These are phyloP conservation scores for Morone chrysops DNA, from an alignment of 2,113 vertebrate genomes.

Conservation along the genomic window DNA sequence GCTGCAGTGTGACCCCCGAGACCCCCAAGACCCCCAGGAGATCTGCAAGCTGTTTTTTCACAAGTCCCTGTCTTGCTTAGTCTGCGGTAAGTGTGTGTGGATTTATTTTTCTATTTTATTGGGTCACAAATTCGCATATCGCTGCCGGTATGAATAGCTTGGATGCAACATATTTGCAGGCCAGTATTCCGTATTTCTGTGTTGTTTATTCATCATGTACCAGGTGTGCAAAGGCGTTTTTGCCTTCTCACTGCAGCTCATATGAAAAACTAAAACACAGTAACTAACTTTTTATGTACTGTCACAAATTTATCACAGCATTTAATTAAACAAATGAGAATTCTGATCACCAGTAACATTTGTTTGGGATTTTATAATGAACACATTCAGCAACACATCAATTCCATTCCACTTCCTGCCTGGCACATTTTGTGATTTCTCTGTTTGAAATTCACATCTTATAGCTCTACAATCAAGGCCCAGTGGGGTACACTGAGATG, in stretches of 20 bases:
- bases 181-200: too few species aligned
- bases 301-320: not conserved
- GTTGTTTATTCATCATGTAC: too few species aligned
- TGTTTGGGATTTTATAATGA: slow-evolving; percentile 20
- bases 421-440: not conserved
- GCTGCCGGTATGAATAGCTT: too few species aligned
- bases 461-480: slow-evolving; percentile 16
- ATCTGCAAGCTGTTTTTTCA: too few species aligned
- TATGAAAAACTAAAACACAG: not conserved
- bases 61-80: too few species aligned
- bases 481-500: slow-evolving; percentile 12
- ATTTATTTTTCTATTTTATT: too few species aligned
- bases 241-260: not conserved
- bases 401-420: not conserved
- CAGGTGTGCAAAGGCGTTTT: too few species aligned
- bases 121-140: too few species aligned
- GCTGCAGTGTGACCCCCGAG: too few species aligned
- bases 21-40: too few species aligned
- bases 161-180: too few species aligned
- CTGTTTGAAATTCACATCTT: slow-evolving; percentile 31
- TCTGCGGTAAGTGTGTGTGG: too few species aligned
- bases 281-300: not conserved
- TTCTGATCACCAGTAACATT: slow-evolving; percentile 13
- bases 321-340: slow-evolving; percentile 9
- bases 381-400: slow-evolving; percentile 1